Evolutionary conservation across 2,888 invertebrate species (phyloP).

Genomic region (Mesorhabditis sp.): DNA sequence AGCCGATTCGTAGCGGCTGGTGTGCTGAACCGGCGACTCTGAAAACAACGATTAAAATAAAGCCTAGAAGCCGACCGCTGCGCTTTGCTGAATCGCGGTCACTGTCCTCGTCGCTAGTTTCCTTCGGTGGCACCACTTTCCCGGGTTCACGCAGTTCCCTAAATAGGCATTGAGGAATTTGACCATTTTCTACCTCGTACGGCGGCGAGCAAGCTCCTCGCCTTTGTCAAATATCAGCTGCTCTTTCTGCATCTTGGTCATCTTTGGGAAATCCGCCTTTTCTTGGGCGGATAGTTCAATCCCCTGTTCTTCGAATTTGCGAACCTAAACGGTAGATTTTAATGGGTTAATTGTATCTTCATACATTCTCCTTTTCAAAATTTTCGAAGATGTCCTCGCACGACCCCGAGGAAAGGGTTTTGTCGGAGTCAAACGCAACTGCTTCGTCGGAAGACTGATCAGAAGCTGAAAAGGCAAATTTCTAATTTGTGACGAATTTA

Average conservation of each 20-base stretch:
- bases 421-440: too few relatives aligned
- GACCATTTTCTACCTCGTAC: not conserved
- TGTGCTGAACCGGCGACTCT: too few relatives aligned
- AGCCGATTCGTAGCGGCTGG: too few relatives aligned
- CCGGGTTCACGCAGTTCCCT: not conserved
- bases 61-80: too few relatives aligned
- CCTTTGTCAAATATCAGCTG: slow-evolving; percentile 85
- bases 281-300: slow-evolving; percentile 65
- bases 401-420: too few relatives aligned
- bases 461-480: too few relatives aligned
- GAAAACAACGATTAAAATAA: too few relatives aligned
- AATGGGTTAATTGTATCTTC: not conserved
- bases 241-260: slow-evolving; percentile 94
- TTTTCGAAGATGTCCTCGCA: too few relatives aligned
- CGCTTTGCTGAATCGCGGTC: slow-evolving; percentile 22
- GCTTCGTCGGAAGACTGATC: too few relatives aligned
- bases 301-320: not conserved
- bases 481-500: too few relatives aligned
- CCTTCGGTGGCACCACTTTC: not conserved
- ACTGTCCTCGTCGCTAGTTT: not conserved
- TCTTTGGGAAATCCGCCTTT: slow-evolving; percentile 78
- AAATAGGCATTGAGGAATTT: not conserved
- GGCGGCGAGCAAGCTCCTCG: too few relatives aligned
- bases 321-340: not conserved
- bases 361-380: too few relatives aligned